Base-by-base conservation (phyloP, 2,797 vertebrate species). In the Falco rusticolus region DNA sequence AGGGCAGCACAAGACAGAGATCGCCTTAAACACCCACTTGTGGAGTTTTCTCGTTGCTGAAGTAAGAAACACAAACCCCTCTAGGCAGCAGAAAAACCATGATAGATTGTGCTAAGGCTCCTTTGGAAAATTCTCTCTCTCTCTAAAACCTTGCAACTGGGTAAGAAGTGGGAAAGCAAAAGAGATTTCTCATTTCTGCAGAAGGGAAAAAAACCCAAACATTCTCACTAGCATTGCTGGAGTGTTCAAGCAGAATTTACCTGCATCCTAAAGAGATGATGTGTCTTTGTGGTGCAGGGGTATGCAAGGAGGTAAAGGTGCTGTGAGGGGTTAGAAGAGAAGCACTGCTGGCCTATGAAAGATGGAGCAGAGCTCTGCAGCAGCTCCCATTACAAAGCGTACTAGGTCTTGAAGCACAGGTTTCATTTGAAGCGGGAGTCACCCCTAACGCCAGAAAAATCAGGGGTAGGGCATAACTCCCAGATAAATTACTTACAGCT, bases 1-100 rank as follows among this genome's bases (percentile, higher is more conserved):
- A 41, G 16, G 16, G 14, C 19, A 84, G 47, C 5, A 41, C 26
- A 54, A 34, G 33, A 25, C 19, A 51, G 11, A 79, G 7, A 10
- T 0, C 4, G 2, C 9, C 31, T 29, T n/a, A 69, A 72, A 57
- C 59, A 25, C 1, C 1, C 0, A 7, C 25, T 50, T 29, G 28
- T 6, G 12, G 29, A 45, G 6, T 14, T 28, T 45, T 37, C 39
- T 47, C 78, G 25, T 18, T 50, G 20, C 18, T 54, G 31, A 66
- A 79, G 5, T 5, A 31, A 80, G 45, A 37, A 39, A 5, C 4
- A 1, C 1, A 1, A 69, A 63, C 5, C 13, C 11, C 22, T 71
- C 45, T 28, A 64, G 31, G 24, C 29, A 78, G 19, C 18, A 54
- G 22, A 69, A 60, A 77, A 66, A 45, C 18, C 7, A 12, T 14